A percentile compares a stretch with the other conserved stretches of the same genome.
These are phyloP conservation scores for Prolemur simus DNA, from an alignment of 2,113 vertebrate genomes.

Conservation along the genomic window DNA sequence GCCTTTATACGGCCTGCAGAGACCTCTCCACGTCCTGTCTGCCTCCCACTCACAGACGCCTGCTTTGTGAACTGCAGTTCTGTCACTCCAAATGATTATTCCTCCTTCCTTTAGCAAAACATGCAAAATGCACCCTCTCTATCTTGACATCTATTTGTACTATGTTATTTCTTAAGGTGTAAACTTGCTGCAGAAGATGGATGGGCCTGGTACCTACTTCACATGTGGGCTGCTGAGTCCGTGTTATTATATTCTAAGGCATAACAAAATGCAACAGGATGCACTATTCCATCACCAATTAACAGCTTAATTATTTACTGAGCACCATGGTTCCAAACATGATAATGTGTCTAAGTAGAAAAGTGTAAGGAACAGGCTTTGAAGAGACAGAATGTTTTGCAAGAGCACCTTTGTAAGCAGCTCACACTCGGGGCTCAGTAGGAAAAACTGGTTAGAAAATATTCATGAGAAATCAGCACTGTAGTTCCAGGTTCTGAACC, in stretches of 20 bases:
- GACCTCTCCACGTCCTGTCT: rapidly evolving
- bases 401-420: neutral
- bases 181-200: neutral
- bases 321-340: neutral
- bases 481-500: neutral
- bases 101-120: neutral
- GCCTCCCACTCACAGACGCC: neutral
- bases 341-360: neutral
- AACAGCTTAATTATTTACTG: neutral
- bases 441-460: neutral
- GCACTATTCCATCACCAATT: neutral
- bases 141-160: neutral
- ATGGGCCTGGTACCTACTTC: too few species aligned
- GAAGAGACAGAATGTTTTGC: neutral
- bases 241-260: neutral
- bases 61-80: neutral
- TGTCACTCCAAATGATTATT: neutral
- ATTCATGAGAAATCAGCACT: neutral
- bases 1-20: neutral
- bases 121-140: neutral
- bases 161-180: neutral
- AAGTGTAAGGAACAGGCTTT: neutral
- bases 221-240: neutral
- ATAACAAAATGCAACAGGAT: neutral
- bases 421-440: neutral